Conservation (phyloP, 1,140 invertebrate species). For the Dreissena polymorpha region DNA sequence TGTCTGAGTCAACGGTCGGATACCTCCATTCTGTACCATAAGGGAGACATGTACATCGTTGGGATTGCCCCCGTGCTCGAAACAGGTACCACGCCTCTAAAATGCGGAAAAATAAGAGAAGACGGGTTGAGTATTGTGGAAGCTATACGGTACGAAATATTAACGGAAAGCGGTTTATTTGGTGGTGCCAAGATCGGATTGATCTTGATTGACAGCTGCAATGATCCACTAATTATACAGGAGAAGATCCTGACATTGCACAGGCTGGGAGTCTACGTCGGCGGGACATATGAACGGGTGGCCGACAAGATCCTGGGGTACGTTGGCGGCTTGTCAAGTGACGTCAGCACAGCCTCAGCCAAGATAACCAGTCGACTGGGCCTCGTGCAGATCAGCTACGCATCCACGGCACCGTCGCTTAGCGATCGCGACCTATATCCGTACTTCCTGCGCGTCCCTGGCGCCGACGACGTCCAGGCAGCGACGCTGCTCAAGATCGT, state of each 20-base stretch:
- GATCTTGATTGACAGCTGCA: constrained; percentile 52
- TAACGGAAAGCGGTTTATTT: neutral
- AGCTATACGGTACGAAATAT: constrained; percentile 37
- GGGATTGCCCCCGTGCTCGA: constrained; percentile 43
- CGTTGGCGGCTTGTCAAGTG: constrained; percentile 44
- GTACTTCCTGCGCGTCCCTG: constrained; percentile 38
- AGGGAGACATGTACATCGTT: too few relatives aligned
- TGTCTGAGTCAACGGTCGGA: too few relatives aligned
- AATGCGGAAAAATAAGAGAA: constrained; percentile 40
- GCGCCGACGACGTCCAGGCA: constrained; percentile 27
- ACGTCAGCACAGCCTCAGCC: constrained; percentile 34
- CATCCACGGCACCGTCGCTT: constrained; percentile 27
- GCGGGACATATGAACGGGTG: constrained; percentile 8
- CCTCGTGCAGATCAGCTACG: constrained; percentile 35
- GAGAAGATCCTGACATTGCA: constrained; percentile 43
- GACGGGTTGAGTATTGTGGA: constrained; percentile 39
- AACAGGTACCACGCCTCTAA: constrained; percentile 26
- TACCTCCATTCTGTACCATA: too few relatives aligned
- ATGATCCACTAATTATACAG: constrained; percentile 46
- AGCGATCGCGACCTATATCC: constrained; percentile 13
- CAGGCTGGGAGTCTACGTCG: constrained; percentile 17
- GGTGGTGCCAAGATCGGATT: constrained; percentile 22
- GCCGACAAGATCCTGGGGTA: constrained; percentile 37
- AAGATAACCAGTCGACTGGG: constrained; percentile 10
- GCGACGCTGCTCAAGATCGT: constrained; percentile 12